Evolutionary conservation across 2,888 invertebrate genomes (phyloP), one percentile per base, ranked within the genome.

Genomic region (Heliconius aoede): DNA sequence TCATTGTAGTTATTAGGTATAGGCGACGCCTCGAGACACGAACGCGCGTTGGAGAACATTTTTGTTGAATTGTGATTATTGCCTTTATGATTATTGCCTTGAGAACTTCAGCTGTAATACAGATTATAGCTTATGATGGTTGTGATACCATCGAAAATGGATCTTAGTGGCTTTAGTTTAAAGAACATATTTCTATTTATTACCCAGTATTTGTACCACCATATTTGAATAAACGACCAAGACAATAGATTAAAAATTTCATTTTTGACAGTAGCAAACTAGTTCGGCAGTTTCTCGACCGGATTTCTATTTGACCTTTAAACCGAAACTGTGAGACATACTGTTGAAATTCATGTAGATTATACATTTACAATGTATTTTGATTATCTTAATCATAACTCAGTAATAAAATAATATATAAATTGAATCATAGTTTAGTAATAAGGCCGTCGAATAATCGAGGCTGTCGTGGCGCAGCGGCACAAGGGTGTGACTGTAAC

Each of bases 1-100:
- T 94, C 93, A 93, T 93, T 92, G 93, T 90, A 92, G 94, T 91
- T 94, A 92, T 93, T 94, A 93, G 92, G 90, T 91, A 90, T 91
- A 91, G 91, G 88, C 88, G 86, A 89, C 87, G 91, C 90, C 91
- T 86, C 89, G 84, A 91, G 91, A 90, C 89, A 89, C 79, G 74
- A 58, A 78, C 73, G 71, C 76, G 74, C 68, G 68, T 69, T 51
- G 69, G 55, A 55, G 69, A 58, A 73, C 75, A 78, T 71, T 74
- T 77, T 75, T 79, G 75, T 81, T 77, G 72, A 73, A 78, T 76
- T 78, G 78, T 76, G 75, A 78, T 73, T 65, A 64, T 64, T 64
- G 64, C 64, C 68, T 73, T 76, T 75, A 79, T 77, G 74, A 77
- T 73, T 73, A 73, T 68, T 74, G 76, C 74, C 74, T 78, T 76